These are phyloP conservation scores for Leptobrachium leishanense DNA, from an alignment of 2,113 vertebrate genomes.

Conservation along the genomic window DNA sequence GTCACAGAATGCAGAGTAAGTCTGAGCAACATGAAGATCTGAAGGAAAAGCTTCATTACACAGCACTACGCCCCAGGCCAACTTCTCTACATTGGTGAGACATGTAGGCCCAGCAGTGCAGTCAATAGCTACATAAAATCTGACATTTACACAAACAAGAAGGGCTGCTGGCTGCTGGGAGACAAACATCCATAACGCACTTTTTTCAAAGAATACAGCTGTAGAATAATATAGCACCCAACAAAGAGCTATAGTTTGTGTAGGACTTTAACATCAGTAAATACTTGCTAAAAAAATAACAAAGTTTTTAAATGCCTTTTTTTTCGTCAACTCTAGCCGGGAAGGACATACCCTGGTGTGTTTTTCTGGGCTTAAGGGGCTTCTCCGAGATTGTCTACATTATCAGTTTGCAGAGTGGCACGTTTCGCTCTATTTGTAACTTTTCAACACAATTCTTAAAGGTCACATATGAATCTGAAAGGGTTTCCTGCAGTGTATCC, in stretches of 20 bases:
- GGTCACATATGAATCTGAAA: slow-evolving; percentile 37
- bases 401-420: slow-evolving; percentile 11
- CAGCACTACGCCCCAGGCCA: slow-evolving; percentile 50
- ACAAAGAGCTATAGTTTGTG: fast-evolving
- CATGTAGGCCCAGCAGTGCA: slow-evolving; percentile 36
- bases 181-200: slow-evolving; percentile 57
- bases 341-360: too few relatives aligned
- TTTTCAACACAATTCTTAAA: slow-evolving; percentile 22
- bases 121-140: slow-evolving; percentile 56
- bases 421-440: neutral
- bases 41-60: slow-evolving; percentile 56
- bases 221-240: slow-evolving; percentile 39
- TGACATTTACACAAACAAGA: slow-evolving; percentile 61
- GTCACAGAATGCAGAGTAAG: slow-evolving; percentile 43
- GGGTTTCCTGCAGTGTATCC: slow-evolving; percentile 21
- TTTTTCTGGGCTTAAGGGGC: fast-evolving
- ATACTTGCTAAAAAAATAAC: neutral
- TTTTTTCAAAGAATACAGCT: slow-evolving; percentile 42
- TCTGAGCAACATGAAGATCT: slow-evolving; percentile 50
- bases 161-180: slow-evolving; percentile 55
- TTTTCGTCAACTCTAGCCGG: neutral
- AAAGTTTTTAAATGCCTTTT: fast-evolving
- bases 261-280: neutral
- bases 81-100: slow-evolving; percentile 44
- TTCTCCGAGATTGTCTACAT: slow-evolving; percentile 10